These are phyloP conservation scores for Drosophila sturtevanti DNA, from an alignment of 1,140 invertebrate species.

Conservation along the genomic window DNA sequence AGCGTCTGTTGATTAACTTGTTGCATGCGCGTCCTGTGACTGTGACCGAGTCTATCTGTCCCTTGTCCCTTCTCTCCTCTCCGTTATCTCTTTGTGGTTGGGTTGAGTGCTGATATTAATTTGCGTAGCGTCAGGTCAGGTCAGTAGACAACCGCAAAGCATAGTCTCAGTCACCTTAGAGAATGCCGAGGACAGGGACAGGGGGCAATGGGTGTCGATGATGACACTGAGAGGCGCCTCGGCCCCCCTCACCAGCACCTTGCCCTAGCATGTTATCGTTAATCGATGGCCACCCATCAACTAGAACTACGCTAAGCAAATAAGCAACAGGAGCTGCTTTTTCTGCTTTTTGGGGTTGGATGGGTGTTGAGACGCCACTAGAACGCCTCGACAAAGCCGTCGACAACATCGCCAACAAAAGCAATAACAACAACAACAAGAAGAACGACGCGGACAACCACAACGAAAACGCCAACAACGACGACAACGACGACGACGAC, in stretches of 20 bases:
- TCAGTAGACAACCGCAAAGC: constrained; percentile 31
- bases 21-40: constrained; percentile 69
- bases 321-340: constrained; percentile 72
- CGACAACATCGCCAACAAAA: neutral
- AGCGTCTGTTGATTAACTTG: constrained; percentile 79
- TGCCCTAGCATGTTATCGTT: constrained; percentile 60
- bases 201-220: constrained; percentile 17
- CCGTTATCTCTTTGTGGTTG: neutral
- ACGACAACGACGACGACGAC: constrained; percentile 13
- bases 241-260: neutral
- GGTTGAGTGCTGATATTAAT: constrained; percentile 45
- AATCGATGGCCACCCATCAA: constrained; percentile 76
- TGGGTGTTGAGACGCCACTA: constrained; percentile 26
- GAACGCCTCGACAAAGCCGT: constrained; percentile 21
- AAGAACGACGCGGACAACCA: constrained; percentile 14
- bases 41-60: neutral
- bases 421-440: constrained; percentile 10
- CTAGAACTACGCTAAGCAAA: constrained; percentile 66
- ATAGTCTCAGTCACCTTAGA: constrained; percentile 18
- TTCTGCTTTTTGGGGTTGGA: constrained; percentile 18
- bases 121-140: constrained; percentile 58
- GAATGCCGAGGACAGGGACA: constrained; percentile 35
- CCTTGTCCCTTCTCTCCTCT: neutral
- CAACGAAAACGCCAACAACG: neutral
- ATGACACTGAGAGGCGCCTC: constrained; percentile 43